Conservation (phyloP, 2,888 invertebrate species). For the Vandiemenella viatica region DNA sequence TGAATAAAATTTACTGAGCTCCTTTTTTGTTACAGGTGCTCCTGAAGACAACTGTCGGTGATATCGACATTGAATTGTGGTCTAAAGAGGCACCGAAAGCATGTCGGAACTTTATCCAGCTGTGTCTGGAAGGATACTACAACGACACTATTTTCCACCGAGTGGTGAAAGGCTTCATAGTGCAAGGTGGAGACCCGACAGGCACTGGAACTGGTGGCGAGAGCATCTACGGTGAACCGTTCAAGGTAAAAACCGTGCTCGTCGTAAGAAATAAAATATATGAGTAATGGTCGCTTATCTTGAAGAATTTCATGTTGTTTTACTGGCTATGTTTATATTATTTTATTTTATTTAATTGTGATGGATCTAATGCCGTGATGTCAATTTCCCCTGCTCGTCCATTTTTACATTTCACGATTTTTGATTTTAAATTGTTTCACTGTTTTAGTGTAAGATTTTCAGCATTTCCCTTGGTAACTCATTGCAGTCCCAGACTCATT, state of each 20-base stretch:
- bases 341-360: too few species aligned
- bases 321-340: neutral
- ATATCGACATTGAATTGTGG: constrained; percentile 97
- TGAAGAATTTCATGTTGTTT: neutral
- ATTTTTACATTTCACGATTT: too few species aligned
- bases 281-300: neutral
- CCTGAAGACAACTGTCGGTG: constrained; percentile 82
- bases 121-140: constrained; percentile 93
- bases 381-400: too few species aligned
- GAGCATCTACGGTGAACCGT: constrained; percentile 85
- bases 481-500: too few species aligned
- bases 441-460: too few species aligned
- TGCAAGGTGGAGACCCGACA: constrained; percentile 92
- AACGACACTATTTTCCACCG: constrained; percentile 85
- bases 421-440: too few species aligned
- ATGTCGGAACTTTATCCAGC: constrained; percentile 83
- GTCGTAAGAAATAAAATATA: neutral
- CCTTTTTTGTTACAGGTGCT: constrained; percentile 61
- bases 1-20: too few species aligned
- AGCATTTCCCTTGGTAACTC: too few species aligned
- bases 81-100: constrained; percentile 92
- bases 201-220: constrained; percentile 93
- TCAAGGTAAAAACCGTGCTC: constrained; percentile 47
- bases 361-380: neutral
- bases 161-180: constrained; percentile 86